Base-by-base conservation (phyloP, 2,113 vertebrate species). In the Takifugu flavidus region DNA sequence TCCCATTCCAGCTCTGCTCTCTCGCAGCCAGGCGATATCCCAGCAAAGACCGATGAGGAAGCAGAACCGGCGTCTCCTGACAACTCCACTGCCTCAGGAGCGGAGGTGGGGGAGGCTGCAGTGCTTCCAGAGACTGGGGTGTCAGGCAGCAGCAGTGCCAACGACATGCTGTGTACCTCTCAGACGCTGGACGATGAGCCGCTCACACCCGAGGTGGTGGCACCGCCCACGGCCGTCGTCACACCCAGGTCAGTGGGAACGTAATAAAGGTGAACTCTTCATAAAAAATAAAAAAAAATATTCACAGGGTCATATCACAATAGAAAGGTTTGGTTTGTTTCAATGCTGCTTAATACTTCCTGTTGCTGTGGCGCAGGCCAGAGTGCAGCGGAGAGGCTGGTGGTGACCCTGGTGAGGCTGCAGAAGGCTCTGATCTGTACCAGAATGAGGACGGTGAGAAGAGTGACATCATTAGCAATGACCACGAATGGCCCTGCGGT, bases 1-100 rank as follows among this genome's bases (percentile, higher is more conserved):
- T 63, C 15, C 51, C 46, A 2, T 51, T 65, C 44, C 72, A 89
- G 94, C 79, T 96, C 96, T 0, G 94, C 95, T 1, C 88, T 95
- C 75, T 98, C 95, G 6, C 94, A 96, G 82, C 92, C 93, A 13
- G 93, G 89, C 3, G 94, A 94, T 29, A 83, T 86, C 52, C 45
- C 63, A 0, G 53, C 74, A 34, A 89, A 90, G 51, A 62, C 67
- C 15, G 75, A 89, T 59, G 54, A 75, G 5, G 87, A 63, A 66
- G 54, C 80, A 3, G 76, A 80, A 4, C 34, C 49, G 10, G 62
- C 56, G 0, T 67, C 53, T 4, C 42, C 56, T 10, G 88, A 91
- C 52, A 53, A 62, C 11, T 34, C n/a, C 6, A 59, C 27, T 6
- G 27, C 39, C 20, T 49, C 54, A 0, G 62, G 46, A 0, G 83